These are phyloP conservation scores for Eonycteris spelaea DNA, from an alignment of 2,113 vertebrate species.

Conservation along the genomic window DNA sequence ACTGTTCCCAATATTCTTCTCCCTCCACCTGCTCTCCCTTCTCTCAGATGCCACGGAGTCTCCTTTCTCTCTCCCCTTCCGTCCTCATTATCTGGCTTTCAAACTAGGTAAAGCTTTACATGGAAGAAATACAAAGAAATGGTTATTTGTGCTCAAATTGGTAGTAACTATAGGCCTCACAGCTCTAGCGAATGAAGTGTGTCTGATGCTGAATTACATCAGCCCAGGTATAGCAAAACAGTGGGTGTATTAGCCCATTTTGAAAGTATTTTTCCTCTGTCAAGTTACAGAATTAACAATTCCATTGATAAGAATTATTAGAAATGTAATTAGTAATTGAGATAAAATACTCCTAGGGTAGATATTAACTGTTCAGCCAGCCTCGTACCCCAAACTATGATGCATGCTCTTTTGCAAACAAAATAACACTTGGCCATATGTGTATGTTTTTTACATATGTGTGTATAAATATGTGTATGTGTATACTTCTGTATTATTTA, in stretches of 20 bases:
- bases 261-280: background rate
- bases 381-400: background rate
- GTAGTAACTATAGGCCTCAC: background rate
- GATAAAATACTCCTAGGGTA: background rate
- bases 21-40: background rate
- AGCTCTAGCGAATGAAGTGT: background rate
- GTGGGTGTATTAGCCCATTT: background rate
- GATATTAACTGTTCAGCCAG: background rate
- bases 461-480: background rate
- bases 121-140: background rate
- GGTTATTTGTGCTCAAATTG: background rate
- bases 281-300: background rate
- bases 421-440: background rate
- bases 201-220: background rate
- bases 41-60: background rate
- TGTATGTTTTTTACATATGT: background rate
- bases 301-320: background rate
- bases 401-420: background rate
- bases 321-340: background rate
- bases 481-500: background rate
- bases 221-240: background rate
- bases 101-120: background rate
- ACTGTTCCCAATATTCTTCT: background rate
- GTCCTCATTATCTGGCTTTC: background rate
- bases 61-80: accelerated